These are phyloP conservation scores for Pyxicephalus adspersus DNA, from an alignment of 2,113 vertebrate genomes.

Conservation along the genomic window DNA sequence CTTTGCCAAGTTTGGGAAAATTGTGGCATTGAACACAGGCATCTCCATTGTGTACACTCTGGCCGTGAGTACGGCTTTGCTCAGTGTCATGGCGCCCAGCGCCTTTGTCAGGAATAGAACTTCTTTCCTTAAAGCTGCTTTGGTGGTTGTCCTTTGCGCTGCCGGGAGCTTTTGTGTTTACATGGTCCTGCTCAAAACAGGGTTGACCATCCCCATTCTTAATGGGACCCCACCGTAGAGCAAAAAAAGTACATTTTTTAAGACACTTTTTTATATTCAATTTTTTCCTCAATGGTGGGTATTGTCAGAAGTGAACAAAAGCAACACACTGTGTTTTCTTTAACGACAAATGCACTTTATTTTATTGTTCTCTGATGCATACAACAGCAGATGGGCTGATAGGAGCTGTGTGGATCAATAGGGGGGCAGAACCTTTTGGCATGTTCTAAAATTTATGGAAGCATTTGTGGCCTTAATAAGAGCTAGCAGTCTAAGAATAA, in stretches of 20 bases:
- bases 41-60: slow-evolving; percentile 91
- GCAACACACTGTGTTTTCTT: slow-evolving; percentile 14
- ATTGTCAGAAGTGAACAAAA: slow-evolving; percentile 22
- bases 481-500: no score
- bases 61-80: slow-evolving; percentile 88
- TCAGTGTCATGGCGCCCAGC: slow-evolving; percentile 83
- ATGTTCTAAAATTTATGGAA: not conserved
- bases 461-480: slow-evolving; percentile 40
- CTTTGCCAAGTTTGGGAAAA: slow-evolving; percentile 97
- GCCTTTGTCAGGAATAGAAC: slow-evolving; percentile 83
- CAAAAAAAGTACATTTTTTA: not conserved
- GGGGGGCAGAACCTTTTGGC: not conserved
- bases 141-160: slow-evolving; percentile 70
- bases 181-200: slow-evolving; percentile 73
- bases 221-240: slow-evolving; percentile 67
- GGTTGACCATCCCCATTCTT: slow-evolving; percentile 74
- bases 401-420: slow-evolving; percentile 12
- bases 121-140: slow-evolving; percentile 87
- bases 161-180: slow-evolving; percentile 75
- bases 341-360: slow-evolving; percentile 61
- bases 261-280: slow-evolving; percentile 33
- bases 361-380: slow-evolving; percentile 58
- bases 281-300: slow-evolving; percentile 37
- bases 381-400: not conserved
- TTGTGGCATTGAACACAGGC: slow-evolving; percentile 92